These are phyloP conservation scores for Diadophis punctatus DNA, from an alignment of 2,113 vertebrate species.

Conservation along the genomic window DNA sequence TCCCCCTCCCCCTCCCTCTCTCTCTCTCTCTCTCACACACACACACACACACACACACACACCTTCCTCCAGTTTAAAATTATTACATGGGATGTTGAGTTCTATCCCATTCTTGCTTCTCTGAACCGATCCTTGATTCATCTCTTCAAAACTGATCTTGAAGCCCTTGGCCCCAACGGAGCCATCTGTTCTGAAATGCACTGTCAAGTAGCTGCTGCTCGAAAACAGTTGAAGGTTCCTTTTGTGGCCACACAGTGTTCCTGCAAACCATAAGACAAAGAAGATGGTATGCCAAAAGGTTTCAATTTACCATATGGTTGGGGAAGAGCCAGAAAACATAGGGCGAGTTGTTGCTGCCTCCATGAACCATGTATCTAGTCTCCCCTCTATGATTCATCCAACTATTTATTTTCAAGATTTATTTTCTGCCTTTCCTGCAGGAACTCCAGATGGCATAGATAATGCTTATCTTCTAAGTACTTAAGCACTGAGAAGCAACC, in stretches of 20 bases:
- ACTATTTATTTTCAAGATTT: background rate
- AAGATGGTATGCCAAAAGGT: background rate
- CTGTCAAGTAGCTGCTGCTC: slow-evolving; percentile 15
- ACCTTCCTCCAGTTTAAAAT: background rate
- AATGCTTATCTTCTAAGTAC: background rate
- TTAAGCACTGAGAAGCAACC: background rate
- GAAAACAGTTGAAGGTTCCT: background rate
- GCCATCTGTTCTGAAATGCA: slow-evolving; percentile 30
- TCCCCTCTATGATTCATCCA: background rate
- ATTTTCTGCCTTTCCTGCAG: background rate
- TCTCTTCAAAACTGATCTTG: slow-evolving; percentile 11
- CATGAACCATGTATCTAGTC: background rate
- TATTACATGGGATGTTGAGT: background rate
- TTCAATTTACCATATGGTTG: background rate
- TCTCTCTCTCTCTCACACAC: background rate
- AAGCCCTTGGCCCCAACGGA: slow-evolving; percentile 20
- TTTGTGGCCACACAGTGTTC: slow-evolving; percentile 9
- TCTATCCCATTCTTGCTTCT: slow-evolving; percentile 5
- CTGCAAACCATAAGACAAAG: slow-evolving; percentile 8
- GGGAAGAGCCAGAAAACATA: background rate
- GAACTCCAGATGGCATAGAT: background rate
- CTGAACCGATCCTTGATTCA: background rate
- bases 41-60: background rate
- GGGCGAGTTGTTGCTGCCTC: background rate
- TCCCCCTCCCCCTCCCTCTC: too few relatives aligned